These are phyloP conservation scores for Sylvilagus floridanus DNA, from an alignment of 2,797 vertebrate genomes.

Conservation along the genomic window DNA sequence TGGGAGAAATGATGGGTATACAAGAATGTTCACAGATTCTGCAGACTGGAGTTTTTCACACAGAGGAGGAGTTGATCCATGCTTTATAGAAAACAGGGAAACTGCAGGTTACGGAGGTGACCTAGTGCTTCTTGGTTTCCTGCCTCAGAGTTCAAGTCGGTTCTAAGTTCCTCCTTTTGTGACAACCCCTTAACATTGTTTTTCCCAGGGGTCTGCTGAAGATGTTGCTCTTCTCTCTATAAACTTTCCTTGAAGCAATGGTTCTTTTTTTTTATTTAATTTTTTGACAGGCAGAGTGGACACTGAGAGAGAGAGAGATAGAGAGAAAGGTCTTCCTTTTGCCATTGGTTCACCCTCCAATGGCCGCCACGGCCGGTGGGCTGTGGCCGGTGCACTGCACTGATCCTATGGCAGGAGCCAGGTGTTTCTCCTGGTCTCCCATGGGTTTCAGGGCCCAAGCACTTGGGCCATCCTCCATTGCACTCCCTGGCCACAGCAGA, in stretches of 20 bases:
- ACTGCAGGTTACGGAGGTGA: background rate
- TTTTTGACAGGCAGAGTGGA: too few species aligned
- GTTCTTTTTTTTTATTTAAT: background rate
- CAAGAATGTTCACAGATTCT: background rate
- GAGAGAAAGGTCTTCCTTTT: too few species aligned
- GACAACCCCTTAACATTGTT: background rate
- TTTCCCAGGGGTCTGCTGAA: background rate
- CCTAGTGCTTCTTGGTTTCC: background rate
- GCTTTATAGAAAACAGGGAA: background rate
- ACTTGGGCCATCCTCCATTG: too few species aligned
- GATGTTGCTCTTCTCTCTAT: background rate
- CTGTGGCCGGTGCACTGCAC: too few species aligned
- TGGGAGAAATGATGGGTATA: background rate
- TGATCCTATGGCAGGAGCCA: too few species aligned
- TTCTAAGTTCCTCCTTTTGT: background rate
- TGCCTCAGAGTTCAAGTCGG: background rate
- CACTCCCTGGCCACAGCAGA: too few species aligned
- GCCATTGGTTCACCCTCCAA: too few species aligned
- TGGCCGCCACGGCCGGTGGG: too few species aligned
- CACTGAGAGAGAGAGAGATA: too few species aligned
- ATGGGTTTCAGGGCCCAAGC: too few species aligned
- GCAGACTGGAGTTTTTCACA: background rate
- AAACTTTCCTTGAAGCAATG: background rate
- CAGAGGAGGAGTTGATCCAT: background rate
- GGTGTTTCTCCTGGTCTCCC: too few species aligned